Base-by-base conservation (phyloP, 2,888 invertebrate species). In the Microchrysa polita region DNA sequence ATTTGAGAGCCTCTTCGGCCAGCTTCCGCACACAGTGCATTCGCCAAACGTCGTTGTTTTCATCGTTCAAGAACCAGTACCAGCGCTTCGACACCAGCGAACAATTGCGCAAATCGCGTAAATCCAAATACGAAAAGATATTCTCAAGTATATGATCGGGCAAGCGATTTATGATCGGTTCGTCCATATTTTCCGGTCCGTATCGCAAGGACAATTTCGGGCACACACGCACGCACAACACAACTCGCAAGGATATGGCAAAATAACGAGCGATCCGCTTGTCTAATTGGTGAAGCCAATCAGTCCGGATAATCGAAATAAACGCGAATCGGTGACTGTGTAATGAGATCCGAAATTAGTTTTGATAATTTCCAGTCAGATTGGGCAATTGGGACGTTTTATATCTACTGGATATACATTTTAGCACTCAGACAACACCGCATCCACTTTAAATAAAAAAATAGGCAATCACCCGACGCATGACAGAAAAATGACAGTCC, bases 31-130 rank as follows among this genome's bases (percentile, higher is more conserved):
- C 87, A 85, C 97, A 96, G 80, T 96, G 94, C 82, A 92, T 87
- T 81, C 96, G 89, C 98, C 98, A 98, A 76, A 97, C 94, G 80
- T 97, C 96, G 85, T 93, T 95, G 85, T 96, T 96, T 86, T 97
- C 97, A 82, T 97, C 95, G 83, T 91, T 92, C 74, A 98, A 87
- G 83, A 94, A 93, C 82, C 89, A 90, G 83, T 93, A 93, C 98
- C 98, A 98, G 81, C 90, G 92, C 84, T 94, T 94, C 86, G 98
- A 98, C 72, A 96, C 97, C 79, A 96, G 86, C 76, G 95, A 91
- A 87, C 97, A 97, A 85, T 92, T 94, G 80, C 92, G 88, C 77
- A 98, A 86, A 83, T 98, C 97, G 81, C 90, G 90, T 74, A 97
- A 87, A 81, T 92, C 92, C 82, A 98, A 87, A 87, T 94, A 97